phyloP scores from a whole-genome alignment of 1,140 invertebrate genomes.

The Phthorimaea operculella region DNA sequence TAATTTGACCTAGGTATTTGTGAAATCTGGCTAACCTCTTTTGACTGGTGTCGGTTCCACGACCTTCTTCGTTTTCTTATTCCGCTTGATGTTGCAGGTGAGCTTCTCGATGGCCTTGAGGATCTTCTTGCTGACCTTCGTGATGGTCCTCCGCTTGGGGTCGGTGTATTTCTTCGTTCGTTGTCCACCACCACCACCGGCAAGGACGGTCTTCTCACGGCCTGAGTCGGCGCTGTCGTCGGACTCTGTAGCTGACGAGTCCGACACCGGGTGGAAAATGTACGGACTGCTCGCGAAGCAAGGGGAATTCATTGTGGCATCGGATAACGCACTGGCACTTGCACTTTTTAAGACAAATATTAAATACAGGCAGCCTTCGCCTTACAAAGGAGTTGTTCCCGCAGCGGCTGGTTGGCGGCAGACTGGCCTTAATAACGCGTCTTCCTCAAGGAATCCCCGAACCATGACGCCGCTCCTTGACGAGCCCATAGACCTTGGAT shows the following conservation, averaged over 20 bases:
- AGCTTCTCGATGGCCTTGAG: conserved; percentile 54
- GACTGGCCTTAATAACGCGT: conserved; percentile 30
- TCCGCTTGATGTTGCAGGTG: conserved; percentile 52
- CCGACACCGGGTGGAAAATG: conserved; percentile 57
- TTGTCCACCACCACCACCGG: conserved; percentile 19
- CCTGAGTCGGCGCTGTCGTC: conserved; percentile 55
- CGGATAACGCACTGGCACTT: conserved; percentile 6
- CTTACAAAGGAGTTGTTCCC: conserved; percentile 21
- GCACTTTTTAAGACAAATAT: not conserved
- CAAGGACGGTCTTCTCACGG: conserved; percentile 38
- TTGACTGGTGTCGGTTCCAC: conserved; percentile 12
- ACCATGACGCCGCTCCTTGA: conserved; percentile 46
- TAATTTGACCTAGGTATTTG: too few relatives aligned
- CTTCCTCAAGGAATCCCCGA: conserved; percentile 20
- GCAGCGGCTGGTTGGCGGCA: conserved; percentile 34
- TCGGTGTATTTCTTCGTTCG: conserved; percentile 58
- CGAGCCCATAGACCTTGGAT: conserved; percentile 47
- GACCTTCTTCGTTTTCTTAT: conserved; percentile 34
- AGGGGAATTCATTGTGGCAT: conserved; percentile 42
- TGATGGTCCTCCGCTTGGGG: conserved; percentile 60
- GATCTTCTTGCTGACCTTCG: conserved; percentile 62
- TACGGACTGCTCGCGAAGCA: conserved; percentile 52
- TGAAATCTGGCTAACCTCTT: conserved; percentile 14
- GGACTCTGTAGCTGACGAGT: conserved; percentile 59
- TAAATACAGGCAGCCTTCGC: not conserved